Evolutionary conservation across 2,888 invertebrate genomes (phyloP), one percentile per base, ranked within the genome.

Genomic region (Amaurobius ferox): DNA sequence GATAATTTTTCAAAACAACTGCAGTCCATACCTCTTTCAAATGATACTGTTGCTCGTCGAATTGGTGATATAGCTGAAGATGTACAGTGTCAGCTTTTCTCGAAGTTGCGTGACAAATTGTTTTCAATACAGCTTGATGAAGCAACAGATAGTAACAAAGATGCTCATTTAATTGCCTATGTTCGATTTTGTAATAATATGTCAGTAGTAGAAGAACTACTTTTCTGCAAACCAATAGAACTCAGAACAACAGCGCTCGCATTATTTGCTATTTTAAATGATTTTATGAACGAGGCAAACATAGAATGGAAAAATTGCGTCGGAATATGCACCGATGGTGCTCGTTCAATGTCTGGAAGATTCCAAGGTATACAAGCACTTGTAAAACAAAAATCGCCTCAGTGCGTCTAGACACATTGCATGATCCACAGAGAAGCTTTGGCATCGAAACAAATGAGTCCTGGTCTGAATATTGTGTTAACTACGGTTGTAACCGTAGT

Each of bases 301-400:
- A 78, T 61, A 70, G 61, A 78, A 70, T 78, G 68, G 62, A 78
- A 78, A 78, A 70, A 78, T 70, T 78, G 78, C 78, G 70, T 78
- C 70, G 70, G 78, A 78, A 78, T 78, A 78, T 78, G 78, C 78
- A 70, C 68, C 70, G 70, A 78, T 78, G 78, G 61, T 70, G 62
- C 70, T 70, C 61, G 78, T 78, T 78, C 78, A 39, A 78, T 78
- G 78, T 78, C 78, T 9, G 35, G n/a, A n/a, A n/a, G n/a, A n/a
- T n/a, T n/a, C n/a, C n/a, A n/a, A n/a, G n/a, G n/a, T n/a, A n/a
- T n/a, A n/a, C n/a, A n/a, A n/a, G n/a, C n/a, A n/a, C n/a, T n/a
- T n/a, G n/a, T n/a, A n/a, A n/a, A n/a, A n/a, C n/a, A n/a, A n/a
- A n/a, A n/a, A n/a, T n/a, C 35, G 35, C 35, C 35, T 7, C 35